Evolutionary conservation across 2,888 invertebrate genomes (phyloP), one percentile per base, ranked within the genome.

Genomic region (Oscheius myriophilus): DNA sequence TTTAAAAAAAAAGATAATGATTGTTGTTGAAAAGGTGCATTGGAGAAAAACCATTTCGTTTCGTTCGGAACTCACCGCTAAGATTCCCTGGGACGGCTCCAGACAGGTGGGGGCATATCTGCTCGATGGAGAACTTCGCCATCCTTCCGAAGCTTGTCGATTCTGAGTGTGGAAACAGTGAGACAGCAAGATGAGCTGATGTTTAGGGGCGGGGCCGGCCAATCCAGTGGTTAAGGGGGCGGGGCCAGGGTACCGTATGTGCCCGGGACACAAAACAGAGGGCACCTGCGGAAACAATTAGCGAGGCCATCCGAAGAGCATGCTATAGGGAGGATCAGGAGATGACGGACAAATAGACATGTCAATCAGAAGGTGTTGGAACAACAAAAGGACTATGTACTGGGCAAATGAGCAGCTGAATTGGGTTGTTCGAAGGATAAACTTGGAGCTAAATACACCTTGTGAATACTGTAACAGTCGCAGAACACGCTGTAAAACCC

Each of bases 41-140:
- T n/a, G 57, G 16, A 11, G 42, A 57, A 57, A 42, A 6, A 57
- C 14, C 9, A 14, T 41, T 41, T 16, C n/a, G n/a, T 18, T 16
- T 21, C 4, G 46, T 6, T 46, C 9, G 51, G 18, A 39, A 63
- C 52, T 63, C n/a, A 63, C 63, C 63, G 18, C 1, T 52, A n/a
- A 2, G 16, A n/a, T 52, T 42, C 14, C 7, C 51, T 2, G 46
- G n/a, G 33, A 23, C 25, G 41, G 3, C 49, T n/a, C 16, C 51
- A n/a, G 58, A 73, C 52, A 79, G 70, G 54, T 78, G 76, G n/a
- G 79, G 79, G 39, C 76, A 76, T 42, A 79, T 59, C n/a, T 79
- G 72, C 62, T 71, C 18, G 62, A 79, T 79, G 12, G 72, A 75
- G 69, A 78, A 79, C 45, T 70, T 57, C n/a, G 76, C 69, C 79